These are phyloP conservation scores for Pandemis cinnamomeana DNA, from an alignment of 2,888 invertebrate species.

Conservation along the genomic window DNA sequence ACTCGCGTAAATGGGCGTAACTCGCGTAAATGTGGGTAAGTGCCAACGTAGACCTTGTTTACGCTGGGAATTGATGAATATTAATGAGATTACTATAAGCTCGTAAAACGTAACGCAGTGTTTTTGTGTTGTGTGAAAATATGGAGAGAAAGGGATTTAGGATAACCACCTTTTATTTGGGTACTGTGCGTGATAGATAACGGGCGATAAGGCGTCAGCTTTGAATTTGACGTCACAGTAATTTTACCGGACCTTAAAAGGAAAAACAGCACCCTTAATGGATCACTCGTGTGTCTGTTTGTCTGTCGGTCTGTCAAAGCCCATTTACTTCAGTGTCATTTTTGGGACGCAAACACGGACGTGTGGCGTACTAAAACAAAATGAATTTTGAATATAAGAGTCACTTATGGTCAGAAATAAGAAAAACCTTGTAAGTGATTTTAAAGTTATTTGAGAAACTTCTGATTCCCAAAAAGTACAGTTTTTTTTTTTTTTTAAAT, in stretches of 20 bases:
- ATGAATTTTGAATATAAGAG: too few species aligned
- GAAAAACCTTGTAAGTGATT: too few species aligned
- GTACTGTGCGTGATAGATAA: not conserved
- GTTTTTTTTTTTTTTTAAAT: too few species aligned
- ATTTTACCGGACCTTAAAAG: not conserved
- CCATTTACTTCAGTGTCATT: too few species aligned
- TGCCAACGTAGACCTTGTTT: conserved; percentile 30
- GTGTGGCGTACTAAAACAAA: too few species aligned
- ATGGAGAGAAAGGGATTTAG: not conserved
- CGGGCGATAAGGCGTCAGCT: not conserved
- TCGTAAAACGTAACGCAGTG: conserved; percentile 13
- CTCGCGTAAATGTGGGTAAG: conserved; percentile 32
- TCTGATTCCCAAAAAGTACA: too few species aligned
- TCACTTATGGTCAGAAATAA: too few species aligned
- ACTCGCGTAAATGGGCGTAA: conserved; percentile 32
- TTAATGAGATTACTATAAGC: conserved; percentile 19
- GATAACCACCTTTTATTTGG: conserved; percentile 1
- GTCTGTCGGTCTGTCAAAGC: too few species aligned
- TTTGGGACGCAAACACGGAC: too few species aligned
- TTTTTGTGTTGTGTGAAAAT: conserved; percentile 10
- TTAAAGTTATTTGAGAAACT: too few species aligned
- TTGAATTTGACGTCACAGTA: not conserved
- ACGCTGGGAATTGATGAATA: conserved; percentile 22
- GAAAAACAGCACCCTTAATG: too few species aligned
- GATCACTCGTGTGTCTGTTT: too few species aligned